Conservation (phyloP, 2,888 invertebrate species). For the Mythimna albipuncta region DNA sequence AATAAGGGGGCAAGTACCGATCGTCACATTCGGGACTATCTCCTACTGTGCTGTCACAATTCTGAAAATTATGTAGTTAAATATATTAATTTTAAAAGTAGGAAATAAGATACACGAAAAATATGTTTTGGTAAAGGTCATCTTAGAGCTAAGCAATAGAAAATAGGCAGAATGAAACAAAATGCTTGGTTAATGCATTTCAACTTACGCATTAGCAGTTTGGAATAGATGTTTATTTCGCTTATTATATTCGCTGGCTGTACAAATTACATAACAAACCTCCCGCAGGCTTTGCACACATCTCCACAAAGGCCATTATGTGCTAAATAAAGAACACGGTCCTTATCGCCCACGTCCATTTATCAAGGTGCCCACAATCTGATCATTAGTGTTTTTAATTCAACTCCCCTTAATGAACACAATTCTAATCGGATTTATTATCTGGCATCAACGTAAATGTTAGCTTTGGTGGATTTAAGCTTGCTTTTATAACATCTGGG, state of each 20-base stretch:
- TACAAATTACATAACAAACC: conserved; percentile 43
- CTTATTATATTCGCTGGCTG: conserved; percentile 35
- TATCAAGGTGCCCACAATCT: conserved; percentile 49
- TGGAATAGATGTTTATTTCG: conserved; percentile 30
- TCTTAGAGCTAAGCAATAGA: conserved; percentile 54
- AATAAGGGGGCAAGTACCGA: conserved; percentile 77
- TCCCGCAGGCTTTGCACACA: conserved; percentile 35
- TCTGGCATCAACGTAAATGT: conserved; percentile 43
- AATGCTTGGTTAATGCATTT: conserved; percentile 54
- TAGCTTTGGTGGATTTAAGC: conserved; percentile 28
- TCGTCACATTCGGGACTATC: conserved; percentile 82
- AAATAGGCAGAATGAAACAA: conserved; percentile 51
- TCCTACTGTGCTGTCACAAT: conserved; percentile 89
- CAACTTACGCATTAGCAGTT: conserved; percentile 46
- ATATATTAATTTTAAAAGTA: conserved; percentile 55
- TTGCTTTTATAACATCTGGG: conserved; percentile 29
- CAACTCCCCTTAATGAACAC: conserved; percentile 46
- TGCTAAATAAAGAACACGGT: conserved; percentile 45
- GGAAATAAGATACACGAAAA: conserved; percentile 59
- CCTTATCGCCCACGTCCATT: conserved; percentile 49
- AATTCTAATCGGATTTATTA: conserved; percentile 51
- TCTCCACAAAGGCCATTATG: conserved; percentile 45
- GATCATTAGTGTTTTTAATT: conserved; percentile 61
- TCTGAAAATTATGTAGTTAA: conserved; percentile 76
- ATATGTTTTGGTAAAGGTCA: conserved; percentile 42